Conservation (phyloP, 2,797 vertebrate species). For the Sebastes trivittatus region DNA sequence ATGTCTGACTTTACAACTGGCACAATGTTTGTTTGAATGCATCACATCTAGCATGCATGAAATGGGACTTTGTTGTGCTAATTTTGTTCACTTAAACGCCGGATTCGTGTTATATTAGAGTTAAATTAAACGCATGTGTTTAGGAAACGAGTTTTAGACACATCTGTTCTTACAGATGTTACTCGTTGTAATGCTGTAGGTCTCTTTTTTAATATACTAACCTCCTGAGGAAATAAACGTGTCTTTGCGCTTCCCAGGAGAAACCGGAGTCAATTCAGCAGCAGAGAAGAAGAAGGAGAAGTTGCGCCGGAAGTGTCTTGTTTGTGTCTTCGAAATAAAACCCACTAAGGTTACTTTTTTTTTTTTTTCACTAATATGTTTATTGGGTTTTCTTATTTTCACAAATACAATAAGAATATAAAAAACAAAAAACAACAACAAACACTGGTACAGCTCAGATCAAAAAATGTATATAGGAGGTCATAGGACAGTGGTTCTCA, state of each 20-base stretch:
- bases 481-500: too few species aligned
- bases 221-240: background rate
- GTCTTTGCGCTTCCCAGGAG: slow-evolving; percentile 48
- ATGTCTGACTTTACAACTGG: background rate
- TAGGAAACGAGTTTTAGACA: background rate
- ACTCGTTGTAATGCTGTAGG: slow-evolving; percentile 30
- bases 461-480: fast-evolving
- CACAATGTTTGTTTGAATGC: background rate
- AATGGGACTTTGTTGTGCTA: background rate
- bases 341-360: fast-evolving
- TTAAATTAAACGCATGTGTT: background rate
- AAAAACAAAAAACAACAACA: too few species aligned
- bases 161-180: slow-evolving; percentile 43
- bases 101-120: background rate
- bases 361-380: too few species aligned
- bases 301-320: background rate
- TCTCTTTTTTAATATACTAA: slow-evolving; percentile 29
- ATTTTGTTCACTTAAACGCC: background rate
- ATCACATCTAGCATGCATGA: background rate
- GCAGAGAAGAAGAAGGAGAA: too few species aligned
- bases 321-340: slow-evolving; percentile 20
- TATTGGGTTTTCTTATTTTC: too few species aligned
- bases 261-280: slow-evolving; percentile 40
- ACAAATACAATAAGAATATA: too few species aligned
- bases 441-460: too few species aligned